Base-by-base conservation (phyloP, 2,888 invertebrate genomes). In the Monopis laevigella region DNA sequence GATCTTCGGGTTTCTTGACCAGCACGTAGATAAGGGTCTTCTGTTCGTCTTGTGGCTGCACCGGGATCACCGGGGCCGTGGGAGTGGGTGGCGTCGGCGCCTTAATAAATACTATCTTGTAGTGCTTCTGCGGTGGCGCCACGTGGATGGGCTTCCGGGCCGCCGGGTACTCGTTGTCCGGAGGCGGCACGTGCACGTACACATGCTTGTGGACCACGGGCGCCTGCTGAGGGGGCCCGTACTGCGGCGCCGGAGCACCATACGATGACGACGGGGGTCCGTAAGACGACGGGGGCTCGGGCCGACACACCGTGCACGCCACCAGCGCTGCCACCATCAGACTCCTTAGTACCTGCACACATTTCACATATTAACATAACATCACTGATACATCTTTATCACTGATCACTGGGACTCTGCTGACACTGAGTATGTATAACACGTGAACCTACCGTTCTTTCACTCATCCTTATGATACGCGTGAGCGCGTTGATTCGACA, bases 181-280 rank as follows among this genome's bases (percentile, higher is more conserved):
- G 92, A 43, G 93, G 93, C 38, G 93, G 93, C 12, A 93, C 92
- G 67, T 93, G 93, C 12, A 94, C 93, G 74, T 93, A 94, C 10
- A 94, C 93, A 63, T 93, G 93, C 62, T 94, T 94, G 71, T 93
- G 93, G 40, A 93, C 86, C 28, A 91, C 88, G 42, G 92, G 89
- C 44, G 87, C 87, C 56, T 87, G 88, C 46, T 83, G 80, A 1
- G 90, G 90, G 5, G 88, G 84, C 12, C 89, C 90, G 55, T 90
- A 90, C 52, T 85, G 85, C 2, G 86, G 84, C 1, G 83, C 69
- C 2, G 87, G 88, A 2, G 72, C 70, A 10, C 83, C 81, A 53
- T 83, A 83, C 27, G 69, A 67, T 39, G 68, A 62, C 28, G 68
- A 57, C 18, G 65, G 63, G 14, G 86, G 82, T 30, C 85, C 83